Conservation (phyloP, 2,888 invertebrate species). For the Doris montereyensis region DNA sequence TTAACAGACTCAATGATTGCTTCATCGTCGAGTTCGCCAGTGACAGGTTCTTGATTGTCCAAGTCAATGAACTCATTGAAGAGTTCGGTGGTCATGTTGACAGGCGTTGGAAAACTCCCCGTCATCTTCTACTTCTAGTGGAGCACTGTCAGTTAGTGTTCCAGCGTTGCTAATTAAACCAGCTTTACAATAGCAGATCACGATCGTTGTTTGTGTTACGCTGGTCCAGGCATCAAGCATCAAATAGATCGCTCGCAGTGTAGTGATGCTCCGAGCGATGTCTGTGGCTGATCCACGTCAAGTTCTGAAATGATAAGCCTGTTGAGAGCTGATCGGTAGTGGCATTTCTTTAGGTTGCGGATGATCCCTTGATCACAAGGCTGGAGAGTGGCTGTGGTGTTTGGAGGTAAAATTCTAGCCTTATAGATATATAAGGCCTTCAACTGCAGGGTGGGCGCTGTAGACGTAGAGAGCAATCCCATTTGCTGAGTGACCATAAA, state of each 20-base stretch:
- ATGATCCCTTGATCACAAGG: slow-evolving; percentile 42
- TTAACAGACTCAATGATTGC: background rate
- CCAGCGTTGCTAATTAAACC: too few species aligned
- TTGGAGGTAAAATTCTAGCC: too few species aligned
- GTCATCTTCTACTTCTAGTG: too few species aligned
- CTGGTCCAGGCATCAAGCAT: background rate
- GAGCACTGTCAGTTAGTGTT: too few species aligned
- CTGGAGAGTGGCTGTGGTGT: too few species aligned
- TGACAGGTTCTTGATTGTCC: background rate
- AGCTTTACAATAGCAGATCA: background rate
- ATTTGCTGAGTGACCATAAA: too few species aligned
- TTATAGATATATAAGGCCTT: too few species aligned
- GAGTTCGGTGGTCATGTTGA: background rate
- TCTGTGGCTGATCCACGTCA: background rate
- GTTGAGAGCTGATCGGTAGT: background rate
- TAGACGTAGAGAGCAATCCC: too few species aligned
- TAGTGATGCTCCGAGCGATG: background rate
- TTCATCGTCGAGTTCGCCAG: background rate
- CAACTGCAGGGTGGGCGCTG: background rate
- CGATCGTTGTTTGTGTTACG: background rate
- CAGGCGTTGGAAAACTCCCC: background rate
- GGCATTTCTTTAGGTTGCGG: slow-evolving; percentile 34
- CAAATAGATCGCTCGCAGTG: background rate
- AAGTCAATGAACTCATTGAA: background rate
- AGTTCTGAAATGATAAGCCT: background rate